Evolutionary conservation across 2,797 vertebrate genomes (phyloP).

Genomic region (Mallotus villosus): DNA sequence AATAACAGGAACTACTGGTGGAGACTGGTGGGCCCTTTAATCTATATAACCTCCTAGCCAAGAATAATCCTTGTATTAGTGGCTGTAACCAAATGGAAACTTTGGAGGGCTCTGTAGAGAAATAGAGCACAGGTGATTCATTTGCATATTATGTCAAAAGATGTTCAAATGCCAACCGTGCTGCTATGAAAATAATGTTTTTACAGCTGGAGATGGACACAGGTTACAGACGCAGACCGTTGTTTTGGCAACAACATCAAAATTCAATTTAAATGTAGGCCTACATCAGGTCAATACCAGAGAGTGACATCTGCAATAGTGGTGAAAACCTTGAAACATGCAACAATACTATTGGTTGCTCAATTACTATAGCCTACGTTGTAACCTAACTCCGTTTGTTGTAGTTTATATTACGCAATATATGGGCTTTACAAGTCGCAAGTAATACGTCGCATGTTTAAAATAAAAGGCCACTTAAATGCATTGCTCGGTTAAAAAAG

Average conservation of each 20-base stretch:
- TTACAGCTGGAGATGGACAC: neutral
- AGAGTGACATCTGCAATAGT: too few relatives aligned
- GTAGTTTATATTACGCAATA: neutral
- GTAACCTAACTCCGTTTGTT: neutral
- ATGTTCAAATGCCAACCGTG: neutral
- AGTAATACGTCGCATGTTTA: too few relatives aligned
- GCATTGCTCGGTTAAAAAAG: neutral
- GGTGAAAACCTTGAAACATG: neutral
- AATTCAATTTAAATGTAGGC: neutral
- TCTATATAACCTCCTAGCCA: neutral
- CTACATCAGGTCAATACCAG: neutral
- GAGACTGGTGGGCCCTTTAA: neutral
- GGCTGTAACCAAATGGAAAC: neutral
- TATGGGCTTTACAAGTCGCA: neutral
- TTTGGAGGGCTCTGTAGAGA: neutral
- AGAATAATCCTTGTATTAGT: too few relatives aligned
- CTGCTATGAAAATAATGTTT: neutral
- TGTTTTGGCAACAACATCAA: neutral
- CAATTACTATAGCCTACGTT: neutral
- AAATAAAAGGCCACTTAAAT: neutral
- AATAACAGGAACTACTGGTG: constrained; percentile 45
- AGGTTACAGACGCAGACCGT: neutral
- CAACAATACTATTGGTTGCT: too few relatives aligned
- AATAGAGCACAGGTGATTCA: neutral
- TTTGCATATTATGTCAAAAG: neutral